Evolutionary conservation across 2,113 vertebrate species (phyloP), one percentile per base, ranked within the genome.

Genomic region (Azemiops feae): DNA sequence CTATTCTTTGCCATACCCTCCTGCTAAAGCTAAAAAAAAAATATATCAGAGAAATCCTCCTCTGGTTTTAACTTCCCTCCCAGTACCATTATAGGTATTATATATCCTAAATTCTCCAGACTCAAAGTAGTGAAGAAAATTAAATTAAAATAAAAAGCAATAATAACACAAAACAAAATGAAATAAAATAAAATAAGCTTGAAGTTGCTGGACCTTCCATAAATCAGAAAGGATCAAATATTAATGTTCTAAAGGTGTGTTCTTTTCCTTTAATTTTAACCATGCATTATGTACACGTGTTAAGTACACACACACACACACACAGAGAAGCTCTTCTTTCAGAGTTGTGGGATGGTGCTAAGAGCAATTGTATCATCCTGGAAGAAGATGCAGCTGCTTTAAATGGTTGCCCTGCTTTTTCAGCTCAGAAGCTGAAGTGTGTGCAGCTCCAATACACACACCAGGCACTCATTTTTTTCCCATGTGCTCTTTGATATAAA

Each of bases 391-490:
- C 69, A 74, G 69, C 16, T 39, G 69, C 69, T 74, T 74, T 74
- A 74, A 74, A 20, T 20, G 69, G 69, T 39, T 74, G n/a, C 6
- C 69, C n/a, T 39, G 14, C 30, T 7, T 18, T 20, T 74, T 74
- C 64, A 74, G 5, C 64, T 34, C n/a, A 74, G 69, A 39, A 20
- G 69, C 16, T 39, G 34, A 39, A 81, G 18, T 39, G 69, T 34
- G 16, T 20, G 34, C 69, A 39, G 22, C 4, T 85, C 3, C 39
- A 85, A 87, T 12, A 30, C 45, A 87, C 74, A 23, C 4, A 27
- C 11, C 12, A 27, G 0, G 1, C 16, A 0, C 0, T 7, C 18
- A 8, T 55, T 3, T 45, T 45, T 45, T 30, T 22, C 23, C 12
- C 64, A 87, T 0, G 92, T 74, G 50, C 91, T 69, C 34, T 69